Conservation (phyloP, 2,888 invertebrate species). For the Hypsopygia costalis region DNA sequence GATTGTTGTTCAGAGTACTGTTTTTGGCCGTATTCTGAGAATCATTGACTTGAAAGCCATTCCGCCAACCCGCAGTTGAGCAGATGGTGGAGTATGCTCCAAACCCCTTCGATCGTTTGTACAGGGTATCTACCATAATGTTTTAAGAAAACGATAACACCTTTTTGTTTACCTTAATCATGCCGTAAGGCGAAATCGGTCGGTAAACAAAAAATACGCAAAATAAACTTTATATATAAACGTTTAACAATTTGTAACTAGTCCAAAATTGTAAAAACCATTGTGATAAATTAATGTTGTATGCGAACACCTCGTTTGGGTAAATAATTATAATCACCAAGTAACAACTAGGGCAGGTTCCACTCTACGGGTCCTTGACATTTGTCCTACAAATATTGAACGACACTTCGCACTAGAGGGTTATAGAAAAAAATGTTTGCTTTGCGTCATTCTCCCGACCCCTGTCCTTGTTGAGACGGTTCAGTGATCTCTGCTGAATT, state of each 20-base stretch:
- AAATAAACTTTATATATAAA: no score
- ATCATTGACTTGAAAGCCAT: no score
- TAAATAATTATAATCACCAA: conserved; percentile 13
- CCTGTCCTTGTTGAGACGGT: background rate
- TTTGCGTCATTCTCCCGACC: background rate
- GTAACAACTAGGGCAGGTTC: conserved; percentile 30
- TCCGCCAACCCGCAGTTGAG: no score
- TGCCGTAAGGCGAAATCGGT: no score
- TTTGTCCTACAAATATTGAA: conserved; percentile 46
- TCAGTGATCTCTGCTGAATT: background rate
- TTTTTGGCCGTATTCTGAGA: no score
- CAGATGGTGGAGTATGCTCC: no score
- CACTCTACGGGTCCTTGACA: conserved; percentile 33
- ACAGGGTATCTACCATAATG: no score
- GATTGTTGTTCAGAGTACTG: no score
- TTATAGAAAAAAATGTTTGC: conserved; percentile 8
- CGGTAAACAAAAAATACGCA: no score
- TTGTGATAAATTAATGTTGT: conserved; percentile 9
- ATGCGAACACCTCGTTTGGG: conserved; percentile 4
- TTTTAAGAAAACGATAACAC: no score
- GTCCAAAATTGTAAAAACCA: conserved; percentile 13
- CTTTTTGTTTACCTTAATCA: no score
- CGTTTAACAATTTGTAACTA: background rate
- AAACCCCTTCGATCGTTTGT: no score
- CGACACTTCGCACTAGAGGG: conserved; percentile 26